phyloP scores from a whole-genome alignment of 2,113 vertebrate genomes.

The Sinocyclocheilus maitianheensis region DNA sequence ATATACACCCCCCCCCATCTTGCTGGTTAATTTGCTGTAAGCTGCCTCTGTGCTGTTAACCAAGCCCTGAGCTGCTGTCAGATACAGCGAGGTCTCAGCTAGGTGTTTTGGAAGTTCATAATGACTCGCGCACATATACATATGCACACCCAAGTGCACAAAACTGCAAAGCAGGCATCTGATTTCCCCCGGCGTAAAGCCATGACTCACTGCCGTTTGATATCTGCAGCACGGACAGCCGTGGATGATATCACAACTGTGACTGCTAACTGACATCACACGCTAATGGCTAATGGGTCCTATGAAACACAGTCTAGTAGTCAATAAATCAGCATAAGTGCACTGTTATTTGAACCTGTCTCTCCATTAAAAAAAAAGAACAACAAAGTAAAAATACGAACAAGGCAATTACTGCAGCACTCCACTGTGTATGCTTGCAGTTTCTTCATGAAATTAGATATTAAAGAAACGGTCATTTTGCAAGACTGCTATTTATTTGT shows the following conservation, averaged over 20 bases:
- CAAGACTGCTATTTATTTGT: neutral
- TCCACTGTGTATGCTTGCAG: neutral
- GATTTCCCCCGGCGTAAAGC: slow-evolving; percentile 11
- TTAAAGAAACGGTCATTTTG: neutral
- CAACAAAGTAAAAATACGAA: neutral
- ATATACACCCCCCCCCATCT: neutral
- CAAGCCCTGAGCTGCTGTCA: neutral
- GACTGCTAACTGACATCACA: slow-evolving; percentile 48
- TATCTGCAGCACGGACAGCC: slow-evolving; percentile 13
- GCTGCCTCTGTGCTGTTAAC: neutral
- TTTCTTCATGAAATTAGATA: slow-evolving; percentile 4
- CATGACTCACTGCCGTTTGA: slow-evolving; percentile 31
- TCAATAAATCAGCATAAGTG: slow-evolving; percentile 52
- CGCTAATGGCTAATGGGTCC: slow-evolving; percentile 58
- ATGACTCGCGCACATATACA: slow-evolving; percentile 4
- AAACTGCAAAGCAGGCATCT: slow-evolving; percentile 11
- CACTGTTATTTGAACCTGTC: slow-evolving; percentile 50
- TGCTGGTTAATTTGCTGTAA: neutral
- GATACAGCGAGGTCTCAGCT: neutral
- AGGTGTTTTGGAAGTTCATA: neutral
- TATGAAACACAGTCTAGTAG: slow-evolving; percentile 51
- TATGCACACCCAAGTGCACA: slow-evolving; percentile 25
- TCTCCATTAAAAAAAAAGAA: slow-evolving; percentile 17
- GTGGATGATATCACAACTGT: slow-evolving; percentile 52
- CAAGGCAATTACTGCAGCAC: neutral